Base-by-base conservation (phyloP, 2,888 invertebrate species). In the Clitarchus hookeri region DNA sequence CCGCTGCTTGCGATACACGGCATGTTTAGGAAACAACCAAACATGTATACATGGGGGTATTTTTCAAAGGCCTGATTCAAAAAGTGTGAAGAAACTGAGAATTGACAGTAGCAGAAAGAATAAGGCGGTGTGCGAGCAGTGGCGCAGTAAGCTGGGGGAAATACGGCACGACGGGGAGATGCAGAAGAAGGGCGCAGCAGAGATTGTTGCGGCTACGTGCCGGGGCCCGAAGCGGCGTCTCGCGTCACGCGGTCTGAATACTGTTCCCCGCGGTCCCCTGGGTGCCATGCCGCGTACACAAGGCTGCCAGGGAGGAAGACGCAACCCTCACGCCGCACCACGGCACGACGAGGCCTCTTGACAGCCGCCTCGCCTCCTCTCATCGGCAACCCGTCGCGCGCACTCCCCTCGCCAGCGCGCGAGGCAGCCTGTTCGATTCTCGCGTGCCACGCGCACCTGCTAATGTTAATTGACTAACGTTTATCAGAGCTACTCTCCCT, bases 381-480 rank as follows among this genome's bases (percentile, higher is more conserved):
- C 65, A 48, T 48, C 48, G 8, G 48, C 48, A 48, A 6, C 48
- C 11, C 48, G 48, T 48, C 48, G 12, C 48, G 48, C 3, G 48
- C 48, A 48, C 48, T 13, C 12, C 48, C 48, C 48, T 48, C 48
- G 48, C 36, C 36, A 36, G 16, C 48, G 48, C 48, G 48, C 48
- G 48, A 48, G 48, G 48, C 16, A 16, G 48, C 48, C 16, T 48
- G 65, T 65, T 65, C 65, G 65, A 65, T 65, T n/a, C 65, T 65
- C 65, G 65, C 65, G 65, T 65, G 65, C 65, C 65, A 65, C 23
- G 65, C 65, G 65, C 65, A 65, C 13, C 65, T 65, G 65, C 65
- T 8, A n/a, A 19, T 19, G 65, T n/a, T 65, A 65, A 65, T 65
- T 65, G 65, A n/a, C 19, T n/a, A 65, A 19, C 65, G 65, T n/a